A percentile compares a stretch with the other conserved stretches of the same genome.
phyloP scores from a whole-genome alignment of 2,113 vertebrate species.

The Columba livia region DNA sequence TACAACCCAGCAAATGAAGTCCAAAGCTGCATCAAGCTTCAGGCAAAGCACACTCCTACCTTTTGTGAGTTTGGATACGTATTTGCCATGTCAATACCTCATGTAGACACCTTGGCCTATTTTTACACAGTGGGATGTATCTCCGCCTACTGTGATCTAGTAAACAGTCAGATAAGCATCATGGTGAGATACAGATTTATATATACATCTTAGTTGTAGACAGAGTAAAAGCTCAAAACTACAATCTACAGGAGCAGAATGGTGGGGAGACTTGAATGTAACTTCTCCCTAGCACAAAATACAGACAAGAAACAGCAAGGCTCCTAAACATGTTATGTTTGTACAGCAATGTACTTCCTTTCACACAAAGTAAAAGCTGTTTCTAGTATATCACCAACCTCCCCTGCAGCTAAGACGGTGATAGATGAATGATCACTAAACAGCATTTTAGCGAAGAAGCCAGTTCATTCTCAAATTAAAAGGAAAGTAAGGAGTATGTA shows the following conservation, averaged over 20 bases:
- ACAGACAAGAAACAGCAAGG: neutral
- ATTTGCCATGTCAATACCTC: neutral
- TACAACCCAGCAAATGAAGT: neutral
- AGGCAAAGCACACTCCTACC: neutral
- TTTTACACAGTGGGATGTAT: neutral
- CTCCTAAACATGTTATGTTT: neutral
- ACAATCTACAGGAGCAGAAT: neutral
- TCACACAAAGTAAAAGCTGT: neutral
- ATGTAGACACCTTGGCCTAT: neutral
- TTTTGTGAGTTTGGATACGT: neutral
- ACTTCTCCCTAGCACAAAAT: neutral
- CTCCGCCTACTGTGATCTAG: neutral
- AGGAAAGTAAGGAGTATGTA: neutral
- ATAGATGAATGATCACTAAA: neutral
- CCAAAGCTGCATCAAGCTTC: neutral
- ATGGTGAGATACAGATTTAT: neutral
- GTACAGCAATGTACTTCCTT: neutral
- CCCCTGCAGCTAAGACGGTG: neutral
- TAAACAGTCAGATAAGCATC: neutral
- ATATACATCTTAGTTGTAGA: fast-evolving
- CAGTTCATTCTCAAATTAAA: neutral
- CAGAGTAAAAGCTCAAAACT: neutral
- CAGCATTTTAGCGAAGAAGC: neutral
- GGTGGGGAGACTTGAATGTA: neutral
- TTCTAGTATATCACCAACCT: neutral